Evolutionary conservation across 2,888 invertebrate species (phyloP), one percentile per base, ranked within the genome.

Genomic region (Copidosoma aretas): DNA sequence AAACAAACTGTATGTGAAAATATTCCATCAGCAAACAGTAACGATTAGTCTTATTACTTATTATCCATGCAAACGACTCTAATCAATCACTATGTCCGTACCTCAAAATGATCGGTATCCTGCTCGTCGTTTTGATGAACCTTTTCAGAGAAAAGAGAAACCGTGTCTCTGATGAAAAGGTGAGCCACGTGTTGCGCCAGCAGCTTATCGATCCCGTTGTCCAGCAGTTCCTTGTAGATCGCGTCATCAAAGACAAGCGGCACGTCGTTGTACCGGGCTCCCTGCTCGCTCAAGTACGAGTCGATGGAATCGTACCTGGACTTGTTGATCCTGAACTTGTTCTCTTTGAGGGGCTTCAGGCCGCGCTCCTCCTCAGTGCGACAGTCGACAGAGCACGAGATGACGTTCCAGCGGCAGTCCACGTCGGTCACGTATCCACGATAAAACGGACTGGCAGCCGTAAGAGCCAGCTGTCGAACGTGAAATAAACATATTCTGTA

Each of bases 21-120:
- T 32, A 8, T 32, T 32, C 8, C 32, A 32, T 32, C 8, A 5
- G 32, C 3, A 32, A 8, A 32, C 3, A 32, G 32, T 32, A 32
- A 8, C 3, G 32, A 32, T 32, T 32, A 5, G 32, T 32, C 8
- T 32, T n/a, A n/a, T n/a, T 8, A 8, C 32, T 32, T 32, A 32
- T 32, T 32, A 32, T 32, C 8, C 32, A 32, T 32, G 8, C 4
- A 5, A 32, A 8, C 32, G 8, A 32, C 8, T 32, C 1, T 3
- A 54, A 60, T 39, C 25, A 43, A 49, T 46, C 17, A 22, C 53
- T 77, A 32, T 5, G 32, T 32, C 3, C 4, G 32, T 82, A 94
- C 95, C 89, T 99, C 99, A 86, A 99, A 99, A 84, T 99, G 99
- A 84, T 99, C 99, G 0, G 95, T 94, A 79, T 98, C 98, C 77